Conservation (phyloP, 1,140 invertebrate genomes). For the Drosophila sproati region DNA sequence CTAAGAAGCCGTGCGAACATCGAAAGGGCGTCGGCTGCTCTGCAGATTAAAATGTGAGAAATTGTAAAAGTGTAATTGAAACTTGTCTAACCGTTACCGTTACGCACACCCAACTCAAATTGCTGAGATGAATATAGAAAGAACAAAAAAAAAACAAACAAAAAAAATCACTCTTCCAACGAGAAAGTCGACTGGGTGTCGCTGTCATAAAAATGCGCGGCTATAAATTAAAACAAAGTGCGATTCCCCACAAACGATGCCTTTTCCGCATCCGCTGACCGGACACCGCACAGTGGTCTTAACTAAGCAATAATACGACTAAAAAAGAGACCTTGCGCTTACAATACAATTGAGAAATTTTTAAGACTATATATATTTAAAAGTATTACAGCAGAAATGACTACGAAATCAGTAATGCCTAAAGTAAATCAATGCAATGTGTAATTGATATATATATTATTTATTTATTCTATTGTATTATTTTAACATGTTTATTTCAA, state of each 20-base stretch:
- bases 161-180: constrained; percentile 31
- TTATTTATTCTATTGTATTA: no score
- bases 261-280: constrained; percentile 66
- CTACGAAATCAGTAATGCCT: no score
- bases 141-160: constrained; percentile 4
- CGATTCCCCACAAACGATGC: constrained; percentile 53
- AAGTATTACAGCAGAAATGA: not conserved
- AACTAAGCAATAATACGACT: no score
- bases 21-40: constrained; percentile 69
- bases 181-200: constrained; percentile 55
- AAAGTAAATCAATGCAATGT: no score
- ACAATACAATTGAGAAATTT: no score
- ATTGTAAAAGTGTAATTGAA: constrained; percentile 83
- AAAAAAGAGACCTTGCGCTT: no score
- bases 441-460: no score
- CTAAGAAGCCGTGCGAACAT: constrained; percentile 71
- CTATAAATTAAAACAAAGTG: constrained; percentile 78
- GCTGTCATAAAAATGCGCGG: constrained; percentile 81
- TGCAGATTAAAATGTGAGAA: constrained; percentile 81
- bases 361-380: not conserved
- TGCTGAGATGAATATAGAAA: constrained; percentile 4
- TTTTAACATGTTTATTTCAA: no score
- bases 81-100: constrained; percentile 75
- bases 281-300: constrained; percentile 19
- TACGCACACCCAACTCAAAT: constrained; percentile 18